A percentile compares a stretch with the other conserved stretches of the same genome.
Conservation (phyloP, 64 coral and sea anemone species). For the Actinia tenebrosa region DNA sequence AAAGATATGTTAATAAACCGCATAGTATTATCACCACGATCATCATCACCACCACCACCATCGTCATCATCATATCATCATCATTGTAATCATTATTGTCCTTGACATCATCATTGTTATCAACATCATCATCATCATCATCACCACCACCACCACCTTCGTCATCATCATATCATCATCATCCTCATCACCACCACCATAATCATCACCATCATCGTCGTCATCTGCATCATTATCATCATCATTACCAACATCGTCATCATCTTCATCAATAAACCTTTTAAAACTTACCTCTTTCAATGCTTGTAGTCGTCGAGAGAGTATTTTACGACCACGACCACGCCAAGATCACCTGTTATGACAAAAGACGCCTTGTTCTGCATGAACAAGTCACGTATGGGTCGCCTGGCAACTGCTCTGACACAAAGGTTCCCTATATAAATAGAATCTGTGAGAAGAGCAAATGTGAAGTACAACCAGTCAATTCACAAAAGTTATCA, state of each 20-base stretch:
- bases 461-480: background rate
- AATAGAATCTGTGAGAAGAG: background rate
- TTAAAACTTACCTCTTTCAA: background rate
- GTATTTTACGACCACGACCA: conserved; percentile 26
- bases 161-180: too few relatives aligned
- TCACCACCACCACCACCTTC: background rate
- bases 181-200: too few relatives aligned
- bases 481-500: background rate
- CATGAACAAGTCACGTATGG: conserved; percentile 31
- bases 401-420: background rate
- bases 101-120: background rate
- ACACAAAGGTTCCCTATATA: background rate
- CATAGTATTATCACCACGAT: background rate
- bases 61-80: background rate
- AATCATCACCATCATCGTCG: too few relatives aligned
- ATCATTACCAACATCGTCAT: too few relatives aligned
- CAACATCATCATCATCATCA: background rate
- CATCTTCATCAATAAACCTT: too few relatives aligned
- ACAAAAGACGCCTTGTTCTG: background rate
- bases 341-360: conserved; percentile 24
- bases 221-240: too few relatives aligned
- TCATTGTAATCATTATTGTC: background rate
- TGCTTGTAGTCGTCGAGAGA: conserved; percentile 32
- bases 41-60: background rate
- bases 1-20: too few relatives aligned